These are phyloP conservation scores for Cephalopholis sonnerati DNA, from an alignment of 2,113 vertebrate species.

Conservation along the genomic window DNA sequence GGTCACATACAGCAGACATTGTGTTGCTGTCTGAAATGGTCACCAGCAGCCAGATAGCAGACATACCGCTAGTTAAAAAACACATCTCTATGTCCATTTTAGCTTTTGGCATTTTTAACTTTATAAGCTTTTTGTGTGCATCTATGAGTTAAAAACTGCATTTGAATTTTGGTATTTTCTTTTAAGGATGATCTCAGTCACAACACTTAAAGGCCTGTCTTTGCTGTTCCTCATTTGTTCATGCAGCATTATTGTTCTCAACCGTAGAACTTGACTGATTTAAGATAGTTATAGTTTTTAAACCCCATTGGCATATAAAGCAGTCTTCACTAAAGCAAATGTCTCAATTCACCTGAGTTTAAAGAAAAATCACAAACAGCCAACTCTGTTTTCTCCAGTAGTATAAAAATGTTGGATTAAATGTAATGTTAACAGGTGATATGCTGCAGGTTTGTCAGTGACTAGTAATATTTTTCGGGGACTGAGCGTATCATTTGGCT, in stretches of 20 bases:
- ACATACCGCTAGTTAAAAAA: too few species aligned
- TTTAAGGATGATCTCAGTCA: too few species aligned
- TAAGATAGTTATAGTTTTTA: neutral
- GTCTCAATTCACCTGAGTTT: neutral
- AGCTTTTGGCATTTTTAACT: too few species aligned
- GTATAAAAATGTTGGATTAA: too few species aligned
- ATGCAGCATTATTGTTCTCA: neutral
- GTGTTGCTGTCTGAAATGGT: too few species aligned
- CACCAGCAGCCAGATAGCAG: too few species aligned
- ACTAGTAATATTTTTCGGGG: neutral
- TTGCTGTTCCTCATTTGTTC: neutral
- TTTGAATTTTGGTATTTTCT: too few species aligned
- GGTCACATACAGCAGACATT: too few species aligned
- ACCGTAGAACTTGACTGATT: neutral
- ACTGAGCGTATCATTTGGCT: neutral
- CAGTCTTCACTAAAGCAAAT: neutral
- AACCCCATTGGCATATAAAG: neutral
- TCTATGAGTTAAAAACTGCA: too few species aligned
- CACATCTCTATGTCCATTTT: too few species aligned
- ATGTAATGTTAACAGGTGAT: neutral
- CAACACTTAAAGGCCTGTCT: neutral
- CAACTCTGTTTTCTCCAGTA: too few species aligned
- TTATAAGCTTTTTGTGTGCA: too few species aligned
- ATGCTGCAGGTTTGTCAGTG: neutral
- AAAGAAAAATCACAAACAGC: neutral